Evolutionary conservation across 2,113 vertebrate species (phyloP), one percentile per base, ranked within the genome.

Genomic region (Tragelaphus imberbis): DNA sequence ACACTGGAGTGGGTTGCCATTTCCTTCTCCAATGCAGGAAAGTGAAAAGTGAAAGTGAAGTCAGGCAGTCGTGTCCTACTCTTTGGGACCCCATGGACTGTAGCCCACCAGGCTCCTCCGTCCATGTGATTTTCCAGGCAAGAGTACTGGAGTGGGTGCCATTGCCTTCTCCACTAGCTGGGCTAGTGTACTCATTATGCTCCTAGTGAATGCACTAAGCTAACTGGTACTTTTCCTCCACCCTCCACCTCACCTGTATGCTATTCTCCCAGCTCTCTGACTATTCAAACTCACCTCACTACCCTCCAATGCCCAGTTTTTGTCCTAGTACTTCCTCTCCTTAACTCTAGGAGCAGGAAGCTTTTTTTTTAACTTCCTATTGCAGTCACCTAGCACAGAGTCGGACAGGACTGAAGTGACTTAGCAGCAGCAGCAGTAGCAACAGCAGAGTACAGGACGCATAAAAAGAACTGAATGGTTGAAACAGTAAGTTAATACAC

Each of bases 331-430:
- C 33, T 56, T 51, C 0, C 10, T 86, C 28, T 96, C 49, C 15
- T 61, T 91, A 85, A 47, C 1, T 56, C 4, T 30, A 79, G 36
- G 58, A 4, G 71, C 4, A 90, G 33, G 14, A 30, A 30, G 4
- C 0, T 49, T 17, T 81, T 71, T 75, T 40, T 40, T 71, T 71
- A 75, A 71, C n/a, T 86, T 81, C 77, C 53, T 28, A 51, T 44
- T 15, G 28, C 4, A 25, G 2, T 59, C 27, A 68, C 2, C 61
- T 49, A 94, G 23, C 61, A 63, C 61, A 63, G 61, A 63, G 30
- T 14, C 0, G 1, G 28, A 63, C 14, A 33, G 0, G 6, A 63
- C 61, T 63, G 30, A 63, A 63, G 61, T 14, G 30, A 63, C 61
- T 16, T 33, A 33, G 61, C 61, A 65, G 13, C 30, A 65, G 30